Evolutionary conservation across 2,888 invertebrate genomes (phyloP).

Genomic region (Hylaea fasciaria): DNA sequence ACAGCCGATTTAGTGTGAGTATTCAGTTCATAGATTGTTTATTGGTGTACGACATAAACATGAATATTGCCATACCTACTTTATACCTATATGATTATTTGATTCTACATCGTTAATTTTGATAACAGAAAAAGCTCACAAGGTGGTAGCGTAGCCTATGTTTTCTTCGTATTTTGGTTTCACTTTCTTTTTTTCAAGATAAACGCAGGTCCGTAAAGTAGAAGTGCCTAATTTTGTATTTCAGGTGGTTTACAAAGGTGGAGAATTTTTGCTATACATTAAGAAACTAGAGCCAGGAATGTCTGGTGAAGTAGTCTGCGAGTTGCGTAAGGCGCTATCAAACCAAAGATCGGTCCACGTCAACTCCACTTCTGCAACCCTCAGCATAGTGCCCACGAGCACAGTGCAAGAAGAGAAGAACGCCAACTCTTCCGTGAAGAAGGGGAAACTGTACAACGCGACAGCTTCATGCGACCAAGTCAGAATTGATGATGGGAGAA

Average conservation of each 20-base stretch:
- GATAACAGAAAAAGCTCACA: too few species aligned
- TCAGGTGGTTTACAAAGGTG: constrained; percentile 48
- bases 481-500: too few species aligned
- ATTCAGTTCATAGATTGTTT: neutral
- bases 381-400: constrained; percentile 28
- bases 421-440: neutral
- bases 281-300: constrained; percentile 49
- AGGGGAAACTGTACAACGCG: constrained; percentile 5
- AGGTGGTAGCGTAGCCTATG: too few species aligned
- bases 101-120: too few species aligned
- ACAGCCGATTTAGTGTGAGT: constrained; percentile 54
- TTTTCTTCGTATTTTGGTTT: too few species aligned
- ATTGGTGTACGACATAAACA: too few species aligned
- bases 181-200: too few species aligned
- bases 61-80: too few species aligned
- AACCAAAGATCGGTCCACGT: constrained; percentile 39
- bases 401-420: constrained; percentile 13
- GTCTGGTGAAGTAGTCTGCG: constrained; percentile 49
- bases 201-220: too few species aligned
- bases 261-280: constrained; percentile 47
- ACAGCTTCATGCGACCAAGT: neutral
- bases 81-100: too few species aligned
- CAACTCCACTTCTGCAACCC: constrained; percentile 31
- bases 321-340: constrained; percentile 44
- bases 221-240: constrained; percentile 16